Evolutionary conservation across 2,113 vertebrate genomes (phyloP).

Genomic region (Zapus hudsonius): DNA sequence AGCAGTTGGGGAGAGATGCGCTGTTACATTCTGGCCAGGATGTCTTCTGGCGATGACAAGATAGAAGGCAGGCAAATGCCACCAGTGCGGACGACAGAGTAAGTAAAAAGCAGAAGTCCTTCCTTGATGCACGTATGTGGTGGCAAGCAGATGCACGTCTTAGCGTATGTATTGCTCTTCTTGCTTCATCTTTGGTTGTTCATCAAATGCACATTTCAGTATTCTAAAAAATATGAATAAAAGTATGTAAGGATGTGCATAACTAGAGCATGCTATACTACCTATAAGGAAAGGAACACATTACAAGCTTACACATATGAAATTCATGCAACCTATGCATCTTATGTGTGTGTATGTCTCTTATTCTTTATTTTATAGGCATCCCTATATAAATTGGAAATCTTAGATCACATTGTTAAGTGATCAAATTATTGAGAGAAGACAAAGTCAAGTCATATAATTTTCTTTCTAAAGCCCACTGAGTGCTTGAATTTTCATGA

Average conservation of each 20-base stretch:
- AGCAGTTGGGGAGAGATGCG: slow-evolving; percentile 62
- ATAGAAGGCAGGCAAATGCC: not conserved
- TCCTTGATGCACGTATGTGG: slow-evolving; percentile 59
- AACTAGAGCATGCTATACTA: slow-evolving; percentile 29
- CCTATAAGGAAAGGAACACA: not conserved
- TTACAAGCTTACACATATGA: not conserved
- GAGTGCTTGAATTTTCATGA: slow-evolving; percentile 18
- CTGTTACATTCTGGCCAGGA: slow-evolving; percentile 70
- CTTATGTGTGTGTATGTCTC: not conserved
- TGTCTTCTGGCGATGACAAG: slow-evolving; percentile 67
- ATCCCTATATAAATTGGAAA: slow-evolving; percentile 21
- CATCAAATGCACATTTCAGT: slow-evolving; percentile 67
- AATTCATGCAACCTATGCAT: not conserved
- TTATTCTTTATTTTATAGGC: not conserved
- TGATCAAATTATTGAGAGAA: slow-evolving; percentile 11
- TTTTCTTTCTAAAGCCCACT: not conserved
- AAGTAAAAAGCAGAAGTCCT: slow-evolving; percentile 14
- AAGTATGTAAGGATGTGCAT: slow-evolving; percentile 36
- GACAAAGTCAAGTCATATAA: slow-evolving; percentile 19
- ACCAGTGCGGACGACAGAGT: not conserved
- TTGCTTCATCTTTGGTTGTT: slow-evolving; percentile 79
- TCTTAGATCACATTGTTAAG: not conserved
- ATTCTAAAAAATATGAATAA: slow-evolving; percentile 75
- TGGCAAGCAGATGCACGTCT: slow-evolving; percentile 64
- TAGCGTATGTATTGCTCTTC: slow-evolving; percentile 63